Evolutionary conservation across 1,140 invertebrate species (phyloP).

Genomic region (Procambarus virginalis): DNA sequence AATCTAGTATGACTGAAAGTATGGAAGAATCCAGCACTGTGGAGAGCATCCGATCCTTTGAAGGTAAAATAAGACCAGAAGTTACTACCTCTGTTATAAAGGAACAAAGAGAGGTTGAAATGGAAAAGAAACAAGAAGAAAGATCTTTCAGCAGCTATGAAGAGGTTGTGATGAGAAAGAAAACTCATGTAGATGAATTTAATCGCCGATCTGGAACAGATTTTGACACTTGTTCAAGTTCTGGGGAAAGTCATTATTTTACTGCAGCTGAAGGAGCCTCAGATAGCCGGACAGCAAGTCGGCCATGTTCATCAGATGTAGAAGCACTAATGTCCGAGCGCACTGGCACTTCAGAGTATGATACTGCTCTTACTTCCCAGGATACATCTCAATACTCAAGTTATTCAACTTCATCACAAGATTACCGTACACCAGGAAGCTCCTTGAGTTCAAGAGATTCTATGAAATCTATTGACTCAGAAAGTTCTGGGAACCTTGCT

Average conservation of each 20-base stretch:
- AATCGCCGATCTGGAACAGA: slow-evolving; percentile 72
- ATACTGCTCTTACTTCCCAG: slow-evolving; percentile 87
- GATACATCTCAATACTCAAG: slow-evolving; percentile 82
- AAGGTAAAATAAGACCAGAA: slow-evolving; percentile 62
- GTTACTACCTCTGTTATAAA: slow-evolving; percentile 28
- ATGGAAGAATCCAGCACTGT: slow-evolving; percentile 70
- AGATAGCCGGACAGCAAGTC: slow-evolving; percentile 80
- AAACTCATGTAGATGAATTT: slow-evolving; percentile 68
- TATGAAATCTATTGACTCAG: slow-evolving; percentile 90
- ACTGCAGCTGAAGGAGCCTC: slow-evolving; percentile 88
- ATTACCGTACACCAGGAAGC: slow-evolving; percentile 88
- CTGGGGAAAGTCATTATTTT: slow-evolving; percentile 91
- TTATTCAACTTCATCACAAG: slow-evolving; percentile 80
- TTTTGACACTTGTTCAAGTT: slow-evolving; percentile 85
- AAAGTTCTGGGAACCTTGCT: slow-evolving; percentile 89
- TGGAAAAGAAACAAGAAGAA: slow-evolving; percentile 60
- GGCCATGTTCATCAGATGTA: slow-evolving; percentile 91
- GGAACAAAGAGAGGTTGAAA: slow-evolving; percentile 62
- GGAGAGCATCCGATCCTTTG: slow-evolving; percentile 63
- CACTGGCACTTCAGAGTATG: slow-evolving; percentile 86
- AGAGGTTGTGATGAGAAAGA: slow-evolving; percentile 62
- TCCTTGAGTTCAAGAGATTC: slow-evolving; percentile 89
- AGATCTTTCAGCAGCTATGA: slow-evolving; percentile 24
- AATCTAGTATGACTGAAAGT: slow-evolving; percentile 70
- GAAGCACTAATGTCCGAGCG: slow-evolving; percentile 78